Base-by-base conservation (phyloP, 2,888 invertebrate species). In the Leptura quadrifasciata region DNA sequence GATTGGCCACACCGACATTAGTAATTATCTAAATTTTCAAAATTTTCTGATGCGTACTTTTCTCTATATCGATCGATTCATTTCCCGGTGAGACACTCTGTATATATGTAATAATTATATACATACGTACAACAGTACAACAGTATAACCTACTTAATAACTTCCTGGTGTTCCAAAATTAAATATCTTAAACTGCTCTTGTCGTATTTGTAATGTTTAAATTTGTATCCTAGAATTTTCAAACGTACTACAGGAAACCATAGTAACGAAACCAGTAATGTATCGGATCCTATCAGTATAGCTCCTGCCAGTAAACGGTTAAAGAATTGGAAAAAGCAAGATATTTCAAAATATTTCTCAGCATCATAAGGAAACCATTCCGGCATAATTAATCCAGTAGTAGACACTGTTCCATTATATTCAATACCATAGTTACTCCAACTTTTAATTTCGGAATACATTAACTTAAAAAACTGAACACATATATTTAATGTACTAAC, bases 151-250 rank as follows among this genome's bases (percentile, higher is more conserved):
- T 61, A 72, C 72, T 58, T 57, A n/a, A 72, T 72, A 35, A 65
- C 65, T 8, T 72, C 65, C 47, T 57, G 20, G 24, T 72, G 72
- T 17, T 72, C 72, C 27, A 65, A 72, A 35, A 72, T 72, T 24
- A 72, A 39, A 3, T 57, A 20, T 17, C 31, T 55, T 10, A 72
- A 24, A 58, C 6, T 55, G n/a, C 0, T 2, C 10, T 18, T 20
- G 21, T 24, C n/a, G n/a, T 1, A 31, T 24, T 57, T 2, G 12
- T 68, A 17, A 17, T 27, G 54, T 18, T 17, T 12, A n/a, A 68
- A 57, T n/a, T 55, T 55, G 55, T 68, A 10, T 6, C 68, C 68
- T 8, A 68, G 31, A 17, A 68, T 27, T 20, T 68, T 31, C 18
- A 68, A 15, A 9, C 18, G 17, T 18, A 55, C 18, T 15, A 31